Percentiles rank a stretch among this genome's conserved stretches.
Evolutionary conservation across 2,113 vertebrate species (phyloP).

Genomic region (Noctilio leporinus): DNA sequence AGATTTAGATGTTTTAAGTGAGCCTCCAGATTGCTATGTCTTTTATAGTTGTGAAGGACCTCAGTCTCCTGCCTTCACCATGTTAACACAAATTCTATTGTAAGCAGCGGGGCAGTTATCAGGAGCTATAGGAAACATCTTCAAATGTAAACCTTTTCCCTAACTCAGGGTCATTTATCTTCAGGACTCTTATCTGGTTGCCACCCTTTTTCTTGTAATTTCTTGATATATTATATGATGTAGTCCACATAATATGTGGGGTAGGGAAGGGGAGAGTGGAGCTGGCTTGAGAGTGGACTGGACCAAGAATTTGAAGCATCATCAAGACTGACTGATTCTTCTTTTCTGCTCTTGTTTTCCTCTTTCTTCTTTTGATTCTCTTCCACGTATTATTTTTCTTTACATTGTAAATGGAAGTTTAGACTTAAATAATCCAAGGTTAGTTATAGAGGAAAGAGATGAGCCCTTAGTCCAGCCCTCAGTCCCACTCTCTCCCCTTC

Average conservation of each 20-base stretch:
- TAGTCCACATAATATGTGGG: neutral
- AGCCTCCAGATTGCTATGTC: neutral
- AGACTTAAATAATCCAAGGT: neutral
- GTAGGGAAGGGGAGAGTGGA: neutral
- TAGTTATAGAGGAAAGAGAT: neutral
- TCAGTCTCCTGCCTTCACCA: neutral
- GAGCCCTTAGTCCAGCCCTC: neutral
- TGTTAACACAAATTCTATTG: neutral
- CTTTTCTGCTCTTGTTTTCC: neutral
- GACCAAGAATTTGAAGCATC: neutral
- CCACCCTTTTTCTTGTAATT: neutral
- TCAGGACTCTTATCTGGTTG: neutral
- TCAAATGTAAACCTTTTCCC: neutral
- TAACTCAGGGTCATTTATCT: neutral
- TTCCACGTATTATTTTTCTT: neutral
- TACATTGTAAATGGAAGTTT: neutral
- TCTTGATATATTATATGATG: neutral
- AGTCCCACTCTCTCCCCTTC: neutral
- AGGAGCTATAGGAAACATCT: neutral
- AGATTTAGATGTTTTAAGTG: neutral
- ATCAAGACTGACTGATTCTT: neutral
- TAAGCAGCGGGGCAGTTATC: neutral
- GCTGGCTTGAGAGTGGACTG: neutral
- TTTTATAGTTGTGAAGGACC: neutral
- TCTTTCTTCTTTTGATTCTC: neutral